Percentiles rank a stretch among this genome's conserved stretches.
These are phyloP conservation scores for Dicranocentrus wangi DNA, from an alignment of 2,888 invertebrate genomes.

Conservation along the genomic window DNA sequence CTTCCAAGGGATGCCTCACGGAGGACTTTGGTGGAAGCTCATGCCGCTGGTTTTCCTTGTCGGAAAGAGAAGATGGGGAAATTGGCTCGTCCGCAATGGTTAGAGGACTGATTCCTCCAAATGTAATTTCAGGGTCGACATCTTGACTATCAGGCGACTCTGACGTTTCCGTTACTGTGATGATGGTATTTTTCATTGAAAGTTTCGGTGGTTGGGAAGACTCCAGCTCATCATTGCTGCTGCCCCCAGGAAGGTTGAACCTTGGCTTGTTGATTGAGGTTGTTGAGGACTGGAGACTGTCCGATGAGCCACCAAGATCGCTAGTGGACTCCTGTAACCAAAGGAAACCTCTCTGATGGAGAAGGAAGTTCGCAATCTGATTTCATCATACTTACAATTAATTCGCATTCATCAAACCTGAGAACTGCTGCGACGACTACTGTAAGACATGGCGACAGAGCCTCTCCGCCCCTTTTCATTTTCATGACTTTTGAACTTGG, in stretches of 20 bases:
- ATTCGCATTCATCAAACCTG: conserved; percentile 42
- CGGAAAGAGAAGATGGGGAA: not conserved
- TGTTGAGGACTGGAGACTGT: conserved; percentile 51
- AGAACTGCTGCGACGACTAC: conserved; percentile 66
- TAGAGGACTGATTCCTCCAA: not conserved
- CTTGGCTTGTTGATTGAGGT: not conserved
- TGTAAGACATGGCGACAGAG: conserved; percentile 49
- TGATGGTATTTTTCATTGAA: conserved; percentile 23
- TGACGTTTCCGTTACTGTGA: conserved; percentile 27
- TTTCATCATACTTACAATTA: not conserved
- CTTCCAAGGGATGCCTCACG: conserved; percentile 62
- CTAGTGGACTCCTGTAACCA: conserved; percentile 56
- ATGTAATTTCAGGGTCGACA: not conserved
- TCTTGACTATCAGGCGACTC: conserved; percentile 24
- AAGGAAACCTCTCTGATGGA: no score
- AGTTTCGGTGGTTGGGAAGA: not conserved
- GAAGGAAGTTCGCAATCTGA: no score
- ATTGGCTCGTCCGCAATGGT: not conserved
- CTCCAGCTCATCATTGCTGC: not conserved
- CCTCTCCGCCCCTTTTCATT: conserved; percentile 78
- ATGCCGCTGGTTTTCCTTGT: conserved; percentile 11
- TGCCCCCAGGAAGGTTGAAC: not conserved
- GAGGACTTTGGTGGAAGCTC: conserved; percentile 17
- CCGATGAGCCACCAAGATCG: conserved; percentile 58
- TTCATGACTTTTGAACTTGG: conserved; percentile 87